phyloP scores from a whole-genome alignment of 2,113 vertebrate genomes.

The Globicephala melas region DNA sequence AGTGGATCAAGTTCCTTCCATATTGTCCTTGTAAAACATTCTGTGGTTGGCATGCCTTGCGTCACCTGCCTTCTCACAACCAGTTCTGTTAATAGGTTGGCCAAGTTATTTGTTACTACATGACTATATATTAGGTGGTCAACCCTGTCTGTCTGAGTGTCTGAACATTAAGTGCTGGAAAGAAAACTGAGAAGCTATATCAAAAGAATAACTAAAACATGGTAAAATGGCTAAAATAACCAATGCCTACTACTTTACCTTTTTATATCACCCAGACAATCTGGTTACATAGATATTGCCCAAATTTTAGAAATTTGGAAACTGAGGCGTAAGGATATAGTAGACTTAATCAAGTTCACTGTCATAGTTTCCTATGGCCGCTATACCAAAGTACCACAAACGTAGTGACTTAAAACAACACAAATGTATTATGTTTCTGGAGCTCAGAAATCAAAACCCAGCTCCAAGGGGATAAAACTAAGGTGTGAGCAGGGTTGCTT shows the following conservation, averaged over 20 bases:
- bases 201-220: not conserved
- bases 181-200: not conserved
- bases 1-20: not conserved
- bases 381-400: not conserved
- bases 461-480: not conserved
- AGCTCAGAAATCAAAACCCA: not conserved
- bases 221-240: not conserved
- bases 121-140: not conserved
- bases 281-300: not conserved
- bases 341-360: not conserved
- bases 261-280: not conserved
- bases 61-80: not conserved
- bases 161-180: not conserved
- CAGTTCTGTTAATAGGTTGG: not conserved
- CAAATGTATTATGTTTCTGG: not conserved
- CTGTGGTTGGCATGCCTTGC: too few species aligned
- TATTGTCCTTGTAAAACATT: not conserved
- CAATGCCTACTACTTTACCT: not conserved
- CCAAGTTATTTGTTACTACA: not conserved
- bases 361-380: not conserved
- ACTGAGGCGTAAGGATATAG: not conserved
- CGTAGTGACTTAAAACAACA: not conserved
- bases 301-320: not conserved
- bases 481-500: not conserved
- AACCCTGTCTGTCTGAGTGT: not conserved